These are phyloP conservation scores for Drosophila eohydei DNA, from an alignment of 2,888 invertebrate genomes.

Conservation along the genomic window DNA sequence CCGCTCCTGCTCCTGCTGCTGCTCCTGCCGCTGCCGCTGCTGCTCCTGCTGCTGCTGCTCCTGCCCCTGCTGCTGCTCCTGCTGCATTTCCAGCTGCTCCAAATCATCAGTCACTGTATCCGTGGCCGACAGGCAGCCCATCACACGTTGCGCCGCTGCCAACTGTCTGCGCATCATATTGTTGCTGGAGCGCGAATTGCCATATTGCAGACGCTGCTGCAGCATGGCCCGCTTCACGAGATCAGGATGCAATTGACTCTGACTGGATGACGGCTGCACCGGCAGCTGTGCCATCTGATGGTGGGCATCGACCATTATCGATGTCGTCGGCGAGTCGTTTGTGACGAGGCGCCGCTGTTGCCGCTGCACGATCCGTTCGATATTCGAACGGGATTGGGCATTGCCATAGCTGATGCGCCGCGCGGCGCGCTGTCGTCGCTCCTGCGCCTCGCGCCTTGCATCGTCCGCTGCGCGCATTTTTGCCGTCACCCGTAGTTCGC, in stretches of 20 bases:
- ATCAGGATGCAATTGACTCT: conserved; percentile 24
- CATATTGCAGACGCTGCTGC: conserved; percentile 59
- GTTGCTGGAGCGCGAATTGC: conserved; percentile 62
- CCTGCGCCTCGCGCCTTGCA: conserved; percentile 36
- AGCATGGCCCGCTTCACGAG: conserved; percentile 49
- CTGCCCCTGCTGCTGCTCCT: background rate
- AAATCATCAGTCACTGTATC: background rate
- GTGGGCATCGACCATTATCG: background rate
- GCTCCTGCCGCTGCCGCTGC: no score
- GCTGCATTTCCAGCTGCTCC: conserved; percentile 3
- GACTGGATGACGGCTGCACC: background rate
- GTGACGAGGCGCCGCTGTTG: conserved; percentile 26
- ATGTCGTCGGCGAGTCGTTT: conserved; percentile 7
- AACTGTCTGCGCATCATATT: conserved; percentile 54
- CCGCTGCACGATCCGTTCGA: conserved; percentile 55
- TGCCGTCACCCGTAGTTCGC: conserved; percentile 43
- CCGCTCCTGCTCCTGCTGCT: no score
- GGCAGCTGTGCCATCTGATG: conserved; percentile 5
- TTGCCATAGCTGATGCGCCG: conserved; percentile 77
- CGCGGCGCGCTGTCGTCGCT: conserved; percentile 57
- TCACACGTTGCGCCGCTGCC: conserved; percentile 26
- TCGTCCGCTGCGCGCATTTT: conserved; percentile 51
- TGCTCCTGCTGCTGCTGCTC: no score
- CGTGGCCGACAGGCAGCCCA: conserved; percentile 12
- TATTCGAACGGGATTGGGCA: conserved; percentile 69